phyloP scores from a whole-genome alignment of 2,888 invertebrate species.

The Philopedon plagiatum region DNA sequence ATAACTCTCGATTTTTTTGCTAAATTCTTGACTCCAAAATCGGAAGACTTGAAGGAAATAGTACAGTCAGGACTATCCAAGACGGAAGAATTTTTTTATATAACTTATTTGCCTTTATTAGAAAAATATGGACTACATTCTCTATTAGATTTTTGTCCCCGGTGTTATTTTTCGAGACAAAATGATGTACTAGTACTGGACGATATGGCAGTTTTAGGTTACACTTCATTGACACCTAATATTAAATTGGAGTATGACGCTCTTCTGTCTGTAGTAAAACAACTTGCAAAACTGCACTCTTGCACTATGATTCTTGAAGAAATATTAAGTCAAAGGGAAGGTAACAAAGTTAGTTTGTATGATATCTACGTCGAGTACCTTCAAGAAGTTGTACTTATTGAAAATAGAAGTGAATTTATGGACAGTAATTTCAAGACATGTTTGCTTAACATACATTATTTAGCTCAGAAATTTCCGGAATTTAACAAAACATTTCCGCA shows the following conservation, averaged over 20 bases:
- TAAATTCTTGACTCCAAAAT: constrained; percentile 25
- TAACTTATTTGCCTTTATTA: constrained; percentile 64
- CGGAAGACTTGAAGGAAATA: constrained; percentile 50
- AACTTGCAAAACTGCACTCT: constrained; percentile 54
- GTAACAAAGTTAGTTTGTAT: constrained; percentile 53
- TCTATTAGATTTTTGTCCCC: constrained; percentile 59
- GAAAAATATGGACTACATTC: constrained; percentile 53
- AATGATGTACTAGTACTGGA: constrained; percentile 65
- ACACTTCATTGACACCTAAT: constrained; percentile 32
- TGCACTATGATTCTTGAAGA: neutral
- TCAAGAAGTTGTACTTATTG: constrained; percentile 39
- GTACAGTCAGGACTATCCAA: constrained; percentile 50
- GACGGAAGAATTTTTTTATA: constrained; percentile 65
- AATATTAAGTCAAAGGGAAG: constrained; percentile 39
- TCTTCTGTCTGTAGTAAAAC: constrained; percentile 52
- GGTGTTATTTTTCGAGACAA: constrained; percentile 63
- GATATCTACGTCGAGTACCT: constrained; percentile 59
- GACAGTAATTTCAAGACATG: neutral
- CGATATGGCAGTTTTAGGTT: constrained; percentile 59
- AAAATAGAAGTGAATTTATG: neutral
- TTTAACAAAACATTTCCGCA: constrained; percentile 33
- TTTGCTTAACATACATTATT: constrained; percentile 20
- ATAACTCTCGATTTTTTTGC: constrained; percentile 28
- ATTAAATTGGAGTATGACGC: constrained; percentile 51
- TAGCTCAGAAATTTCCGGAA: constrained; percentile 46